Conservation (phyloP, 2,797 vertebrate species). For the Tarsius wallacei region DNA sequence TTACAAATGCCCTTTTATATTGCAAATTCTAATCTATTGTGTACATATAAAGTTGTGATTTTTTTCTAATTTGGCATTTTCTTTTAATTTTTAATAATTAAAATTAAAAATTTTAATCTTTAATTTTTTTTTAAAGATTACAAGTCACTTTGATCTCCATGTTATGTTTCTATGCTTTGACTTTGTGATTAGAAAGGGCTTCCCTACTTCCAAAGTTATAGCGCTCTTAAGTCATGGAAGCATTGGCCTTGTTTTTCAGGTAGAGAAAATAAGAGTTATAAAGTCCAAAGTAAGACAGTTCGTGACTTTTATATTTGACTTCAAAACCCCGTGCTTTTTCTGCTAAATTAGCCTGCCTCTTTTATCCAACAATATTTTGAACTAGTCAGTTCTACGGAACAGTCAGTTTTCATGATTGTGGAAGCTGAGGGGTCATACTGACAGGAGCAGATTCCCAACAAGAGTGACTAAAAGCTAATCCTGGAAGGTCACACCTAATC, state of each 20-base stretch:
- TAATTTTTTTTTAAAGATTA: not conserved
- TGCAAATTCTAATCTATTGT: not conserved
- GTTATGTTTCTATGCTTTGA: not conserved
- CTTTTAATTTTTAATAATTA: not conserved
- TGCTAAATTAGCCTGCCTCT: not conserved
- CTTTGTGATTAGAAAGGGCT: not conserved
- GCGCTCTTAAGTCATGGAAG: not conserved
- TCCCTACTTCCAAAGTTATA: not conserved
- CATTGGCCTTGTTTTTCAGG: not conserved
- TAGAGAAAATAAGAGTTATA: not conserved
- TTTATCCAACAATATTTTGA: not conserved
- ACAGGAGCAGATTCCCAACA: not conserved
- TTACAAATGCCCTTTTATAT: not conserved
- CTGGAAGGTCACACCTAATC: not conserved
- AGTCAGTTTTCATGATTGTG: not conserved
- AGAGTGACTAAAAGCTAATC: not conserved
- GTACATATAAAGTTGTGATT: not conserved
- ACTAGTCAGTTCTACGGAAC: not conserved
- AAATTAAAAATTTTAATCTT: not conserved
- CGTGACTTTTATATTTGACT: not conserved
- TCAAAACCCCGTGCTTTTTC: not conserved
- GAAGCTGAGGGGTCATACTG: not conserved
- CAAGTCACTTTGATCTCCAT: not conserved
- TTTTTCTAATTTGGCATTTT: slow-evolving; percentile 28
- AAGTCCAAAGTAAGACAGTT: not conserved